These are phyloP conservation scores for Lamprotornis superbus DNA, from an alignment of 2,113 vertebrate genomes.

Conservation along the genomic window DNA sequence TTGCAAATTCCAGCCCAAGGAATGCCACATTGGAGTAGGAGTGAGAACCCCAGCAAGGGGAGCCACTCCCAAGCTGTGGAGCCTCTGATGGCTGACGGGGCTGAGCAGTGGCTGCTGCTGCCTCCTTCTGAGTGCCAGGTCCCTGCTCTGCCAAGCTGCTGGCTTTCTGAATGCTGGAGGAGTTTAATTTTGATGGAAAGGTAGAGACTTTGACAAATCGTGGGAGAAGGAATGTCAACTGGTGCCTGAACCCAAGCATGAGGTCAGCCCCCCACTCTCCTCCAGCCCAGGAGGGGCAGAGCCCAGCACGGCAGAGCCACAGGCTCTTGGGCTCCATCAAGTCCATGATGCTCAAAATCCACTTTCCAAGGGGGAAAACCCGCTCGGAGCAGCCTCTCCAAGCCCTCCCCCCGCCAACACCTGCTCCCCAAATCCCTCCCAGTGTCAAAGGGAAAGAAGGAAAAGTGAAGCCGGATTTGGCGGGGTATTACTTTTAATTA, in stretches of 20 bases:
- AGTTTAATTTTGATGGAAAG: neutral
- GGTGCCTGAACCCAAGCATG: neutral
- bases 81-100: neutral
- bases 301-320: neutral
- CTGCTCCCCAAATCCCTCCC: constrained; percentile 69
- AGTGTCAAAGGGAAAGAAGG: constrained; percentile 54
- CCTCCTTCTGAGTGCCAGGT: neutral
- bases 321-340: neutral
- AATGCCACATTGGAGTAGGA: neutral
- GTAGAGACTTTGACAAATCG: neutral
- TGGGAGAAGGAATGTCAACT: neutral
- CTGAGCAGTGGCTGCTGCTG: neutral
- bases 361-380: neutral
- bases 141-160: neutral
- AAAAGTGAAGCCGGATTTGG: constrained; percentile 72
- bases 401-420: constrained; percentile 58
- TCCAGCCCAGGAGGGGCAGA: neutral
- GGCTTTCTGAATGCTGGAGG: neutral
- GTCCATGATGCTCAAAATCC: neutral
- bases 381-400: neutral
- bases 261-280: neutral
- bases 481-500: constrained; percentile 80
- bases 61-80: neutral
- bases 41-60: neutral
- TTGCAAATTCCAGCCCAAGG: accelerated